Conservation (phyloP, 1,140 invertebrate species). For the Thalassaphorura encarpata region DNA sequence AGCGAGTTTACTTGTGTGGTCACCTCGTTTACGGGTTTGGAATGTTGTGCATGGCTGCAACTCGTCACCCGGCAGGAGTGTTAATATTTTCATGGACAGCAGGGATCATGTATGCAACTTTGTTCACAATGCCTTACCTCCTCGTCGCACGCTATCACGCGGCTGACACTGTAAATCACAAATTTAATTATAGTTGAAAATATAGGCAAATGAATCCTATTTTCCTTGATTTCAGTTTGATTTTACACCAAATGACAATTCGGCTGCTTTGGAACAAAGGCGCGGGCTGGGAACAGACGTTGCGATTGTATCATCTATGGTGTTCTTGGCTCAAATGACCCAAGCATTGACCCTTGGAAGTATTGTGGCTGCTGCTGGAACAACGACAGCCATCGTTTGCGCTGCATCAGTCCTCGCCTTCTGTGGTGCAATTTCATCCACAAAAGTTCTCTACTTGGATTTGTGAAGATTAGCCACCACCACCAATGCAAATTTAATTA, state of each 20-base stretch:
- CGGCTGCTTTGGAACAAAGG: constrained; percentile 38
- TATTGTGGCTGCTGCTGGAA: constrained; percentile 59
- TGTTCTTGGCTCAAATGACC: constrained; percentile 86
- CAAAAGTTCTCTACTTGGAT: constrained; percentile 78
- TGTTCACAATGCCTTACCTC: constrained; percentile 95
- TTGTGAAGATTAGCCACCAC: too few species aligned
- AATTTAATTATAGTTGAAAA: background rate
- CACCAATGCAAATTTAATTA: too few species aligned
- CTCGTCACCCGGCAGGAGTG: constrained; percentile 64
- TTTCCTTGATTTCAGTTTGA: constrained; percentile 20
- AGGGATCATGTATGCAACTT: constrained; percentile 92
- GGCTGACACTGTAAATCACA: constrained; percentile 59
- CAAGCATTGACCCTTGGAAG: constrained; percentile 76
- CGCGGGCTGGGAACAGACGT: constrained; percentile 88
- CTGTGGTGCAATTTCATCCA: constrained; percentile 70
- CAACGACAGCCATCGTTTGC: constrained; percentile 73
- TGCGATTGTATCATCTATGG: constrained; percentile 86
- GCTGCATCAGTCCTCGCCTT: constrained; percentile 68
- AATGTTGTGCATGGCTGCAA: constrained; percentile 77
- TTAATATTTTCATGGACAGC: constrained; percentile 81
- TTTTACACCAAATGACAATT: constrained; percentile 15
- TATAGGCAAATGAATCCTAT: background rate
- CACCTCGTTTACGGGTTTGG: constrained; percentile 76
- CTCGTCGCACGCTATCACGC: constrained; percentile 88
- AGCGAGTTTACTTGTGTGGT: constrained; percentile 78